Percentiles rank a stretch among this genome's conserved stretches.
phyloP scores from a whole-genome alignment of 2,113 vertebrate species.

The Mustela nigripes region DNA sequence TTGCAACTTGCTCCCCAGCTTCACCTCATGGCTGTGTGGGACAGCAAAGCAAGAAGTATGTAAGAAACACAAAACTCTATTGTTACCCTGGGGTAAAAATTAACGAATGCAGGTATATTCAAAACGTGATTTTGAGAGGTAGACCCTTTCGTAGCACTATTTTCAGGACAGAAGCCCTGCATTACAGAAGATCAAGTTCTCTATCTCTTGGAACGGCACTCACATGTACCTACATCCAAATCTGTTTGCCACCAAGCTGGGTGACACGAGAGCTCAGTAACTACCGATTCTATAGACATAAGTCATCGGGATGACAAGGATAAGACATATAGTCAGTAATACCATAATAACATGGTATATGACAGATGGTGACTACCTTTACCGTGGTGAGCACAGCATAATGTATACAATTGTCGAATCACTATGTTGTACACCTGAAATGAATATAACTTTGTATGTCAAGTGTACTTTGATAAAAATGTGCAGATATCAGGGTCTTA shows the following conservation, averaged over 20 bases:
- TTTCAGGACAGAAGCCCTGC: neutral
- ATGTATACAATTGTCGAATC: neutral
- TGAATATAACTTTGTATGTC: neutral
- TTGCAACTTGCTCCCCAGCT: neutral
- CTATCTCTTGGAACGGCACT: neutral
- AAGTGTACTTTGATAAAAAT: neutral
- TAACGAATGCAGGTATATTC: neutral
- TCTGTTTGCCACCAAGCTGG: no score
- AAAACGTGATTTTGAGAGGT: conserved; percentile 12
- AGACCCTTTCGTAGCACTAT: neutral
- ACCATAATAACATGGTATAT: neutral
- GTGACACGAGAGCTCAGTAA: neutral
- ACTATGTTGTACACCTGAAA: neutral
- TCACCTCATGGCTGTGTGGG: neutral
- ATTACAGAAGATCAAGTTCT: neutral
- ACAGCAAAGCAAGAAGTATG: neutral
- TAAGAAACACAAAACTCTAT: neutral
- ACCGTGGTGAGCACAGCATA: neutral
- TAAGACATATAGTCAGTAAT: neutral
- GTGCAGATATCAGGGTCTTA: neutral
- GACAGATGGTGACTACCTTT: neutral
- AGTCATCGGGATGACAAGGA: neutral
- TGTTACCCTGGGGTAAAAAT: neutral
- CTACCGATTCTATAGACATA: neutral
- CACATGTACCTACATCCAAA: neutral